phyloP scores from a whole-genome alignment of 2,797 vertebrate genomes.

The Cyprinodon diabolis region DNA sequence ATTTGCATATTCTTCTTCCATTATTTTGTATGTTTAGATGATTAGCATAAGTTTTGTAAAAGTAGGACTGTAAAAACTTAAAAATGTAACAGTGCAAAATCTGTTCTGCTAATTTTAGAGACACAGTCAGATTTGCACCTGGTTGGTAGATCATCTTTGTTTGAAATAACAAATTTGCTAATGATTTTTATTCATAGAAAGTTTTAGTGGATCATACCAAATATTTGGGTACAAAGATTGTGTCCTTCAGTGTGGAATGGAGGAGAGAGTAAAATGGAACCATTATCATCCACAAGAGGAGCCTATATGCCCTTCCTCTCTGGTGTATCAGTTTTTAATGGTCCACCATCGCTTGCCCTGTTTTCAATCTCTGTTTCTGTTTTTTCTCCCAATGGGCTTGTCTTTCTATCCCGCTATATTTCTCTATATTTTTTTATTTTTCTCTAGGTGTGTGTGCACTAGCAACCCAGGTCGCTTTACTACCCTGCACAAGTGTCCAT shows the following conservation, averaged over 20 bases:
- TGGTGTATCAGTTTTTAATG: constrained; percentile 54
- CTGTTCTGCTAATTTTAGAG: no score
- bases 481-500: constrained; percentile 39
- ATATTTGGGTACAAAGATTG: constrained; percentile 55
- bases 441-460: background rate
- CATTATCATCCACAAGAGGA: constrained; percentile 58
- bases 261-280: constrained; percentile 47
- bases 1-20: no score
- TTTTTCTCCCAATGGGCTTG: constrained; percentile 27
- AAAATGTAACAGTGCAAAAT: no score
- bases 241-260: constrained; percentile 66
- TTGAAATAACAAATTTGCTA: constrained; percentile 66
- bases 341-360: constrained; percentile 48
- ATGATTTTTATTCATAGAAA: constrained; percentile 31
- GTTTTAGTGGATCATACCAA: constrained; percentile 45
- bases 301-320: constrained; percentile 33
- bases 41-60: no score
- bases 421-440: constrained; percentile 34
- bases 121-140: constrained; percentile 19
- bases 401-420: constrained; percentile 23
- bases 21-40: no score
- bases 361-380: constrained; percentile 54
- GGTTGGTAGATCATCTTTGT: constrained; percentile 48
- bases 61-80: no score
- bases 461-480: constrained; percentile 33